Evolutionary conservation across 2,888 invertebrate species (phyloP).

Genomic region (Pandemis cinnamomeana): DNA sequence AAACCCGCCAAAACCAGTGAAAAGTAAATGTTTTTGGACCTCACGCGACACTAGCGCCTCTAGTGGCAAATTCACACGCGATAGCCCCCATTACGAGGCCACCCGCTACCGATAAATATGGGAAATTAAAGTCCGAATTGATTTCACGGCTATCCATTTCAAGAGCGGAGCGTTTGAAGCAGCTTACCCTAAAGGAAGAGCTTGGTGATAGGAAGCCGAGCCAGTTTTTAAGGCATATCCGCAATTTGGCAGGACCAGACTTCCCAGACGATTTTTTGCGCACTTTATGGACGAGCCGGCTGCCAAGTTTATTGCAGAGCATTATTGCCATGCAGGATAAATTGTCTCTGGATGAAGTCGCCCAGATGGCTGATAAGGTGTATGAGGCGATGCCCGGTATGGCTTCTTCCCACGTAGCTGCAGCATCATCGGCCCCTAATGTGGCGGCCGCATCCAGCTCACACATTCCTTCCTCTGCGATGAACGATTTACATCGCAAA

Average conservation of each 20-base stretch:
- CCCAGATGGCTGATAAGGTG: background rate
- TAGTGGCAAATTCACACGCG: too few species aligned
- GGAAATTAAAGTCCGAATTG: too few species aligned
- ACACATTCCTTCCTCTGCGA: background rate
- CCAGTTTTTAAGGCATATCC: too few species aligned
- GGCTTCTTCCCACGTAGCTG: background rate
- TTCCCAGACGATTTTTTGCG: conserved; percentile 18
- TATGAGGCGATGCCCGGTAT: background rate
- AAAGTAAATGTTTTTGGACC: too few species aligned
- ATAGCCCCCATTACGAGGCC: too few species aligned
- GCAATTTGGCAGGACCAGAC: conserved; percentile 12
- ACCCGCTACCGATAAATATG: too few species aligned
- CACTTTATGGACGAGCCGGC: background rate
- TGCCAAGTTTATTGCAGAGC: conserved; percentile 7
- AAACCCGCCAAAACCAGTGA: too few species aligned
- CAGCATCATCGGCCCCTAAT: background rate
- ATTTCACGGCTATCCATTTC: too few species aligned
- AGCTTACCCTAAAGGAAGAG: too few species aligned
- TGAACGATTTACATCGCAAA: conserved; percentile 10
- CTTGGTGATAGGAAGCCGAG: too few species aligned
- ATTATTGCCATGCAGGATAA: conserved; percentile 11
- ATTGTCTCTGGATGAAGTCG: conserved; percentile 3
- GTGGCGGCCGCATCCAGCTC: background rate
- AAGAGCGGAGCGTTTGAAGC: too few species aligned
- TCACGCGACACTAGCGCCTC: too few species aligned